A percentile compares a stretch with the other conserved stretches of the same genome.
phyloP scores from a whole-genome alignment of 2,888 invertebrate genomes.

The Zygaena filipendulae region DNA sequence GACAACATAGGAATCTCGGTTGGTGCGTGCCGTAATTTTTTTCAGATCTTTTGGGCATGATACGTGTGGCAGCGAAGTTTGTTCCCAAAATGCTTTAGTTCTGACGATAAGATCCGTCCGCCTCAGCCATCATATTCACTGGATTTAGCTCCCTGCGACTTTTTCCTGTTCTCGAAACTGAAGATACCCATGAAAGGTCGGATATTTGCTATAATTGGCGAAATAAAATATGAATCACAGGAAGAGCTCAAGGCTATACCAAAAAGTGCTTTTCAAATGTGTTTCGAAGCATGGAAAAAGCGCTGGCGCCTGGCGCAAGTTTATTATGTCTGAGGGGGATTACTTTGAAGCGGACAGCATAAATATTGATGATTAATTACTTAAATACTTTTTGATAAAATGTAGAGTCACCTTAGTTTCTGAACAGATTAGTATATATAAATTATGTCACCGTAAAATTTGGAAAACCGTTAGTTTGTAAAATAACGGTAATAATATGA shows the following conservation, averaged over 20 bases:
- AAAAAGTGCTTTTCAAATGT: not conserved
- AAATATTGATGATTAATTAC: not conserved
- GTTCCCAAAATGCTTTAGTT: no score
- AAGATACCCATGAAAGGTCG: not conserved
- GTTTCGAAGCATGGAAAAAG: not conserved
- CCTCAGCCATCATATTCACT: constrained; percentile 2
- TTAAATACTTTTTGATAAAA: not conserved
- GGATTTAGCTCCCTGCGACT: constrained; percentile 12
- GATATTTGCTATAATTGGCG: not conserved
- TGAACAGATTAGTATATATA: not conserved
- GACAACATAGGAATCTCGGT: no score
- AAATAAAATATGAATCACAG: not conserved
- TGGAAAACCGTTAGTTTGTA: no score
- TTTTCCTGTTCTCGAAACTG: constrained; percentile 8
- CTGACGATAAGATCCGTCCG: no score
- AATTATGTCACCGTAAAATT: no score
- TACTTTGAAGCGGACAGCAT: not conserved
- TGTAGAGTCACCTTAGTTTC: not conserved
- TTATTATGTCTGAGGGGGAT: not conserved
- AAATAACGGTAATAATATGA: no score
- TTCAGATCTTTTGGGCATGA: no score
- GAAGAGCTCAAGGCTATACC: not conserved
- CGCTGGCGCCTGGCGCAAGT: not conserved
- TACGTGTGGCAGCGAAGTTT: no score
- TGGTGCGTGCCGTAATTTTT: no score